phyloP scores from a whole-genome alignment of 2,888 invertebrate species.

The Parascotia fuliginaria region DNA sequence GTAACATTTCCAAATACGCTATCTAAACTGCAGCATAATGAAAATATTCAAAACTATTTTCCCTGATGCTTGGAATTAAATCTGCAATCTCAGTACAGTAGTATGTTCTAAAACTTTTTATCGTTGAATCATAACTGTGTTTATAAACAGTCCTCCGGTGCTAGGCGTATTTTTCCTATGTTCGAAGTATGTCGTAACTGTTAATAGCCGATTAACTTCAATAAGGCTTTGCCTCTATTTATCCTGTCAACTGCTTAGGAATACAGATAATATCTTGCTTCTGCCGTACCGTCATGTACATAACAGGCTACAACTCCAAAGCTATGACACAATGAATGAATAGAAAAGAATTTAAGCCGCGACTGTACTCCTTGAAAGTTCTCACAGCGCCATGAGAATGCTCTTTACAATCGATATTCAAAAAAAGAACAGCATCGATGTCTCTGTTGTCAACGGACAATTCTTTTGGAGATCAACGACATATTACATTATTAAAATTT shows the following conservation, averaged over 20 bases:
- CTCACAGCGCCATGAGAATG: constrained; percentile 83
- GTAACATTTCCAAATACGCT: too few species aligned
- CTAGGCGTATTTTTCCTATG: constrained; percentile 3
- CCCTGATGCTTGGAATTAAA: neutral
- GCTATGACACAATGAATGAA: constrained; percentile 70
- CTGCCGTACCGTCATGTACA: constrained; percentile 55
- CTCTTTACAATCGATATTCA: constrained; percentile 84
- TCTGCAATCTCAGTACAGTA: neutral
- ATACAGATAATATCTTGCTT: constrained; percentile 48
- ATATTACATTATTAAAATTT: constrained; percentile 27
- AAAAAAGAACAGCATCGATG: constrained; percentile 83
- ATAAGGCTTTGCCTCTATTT: constrained; percentile 54
- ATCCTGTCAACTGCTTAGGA: constrained; percentile 51
- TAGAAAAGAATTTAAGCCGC: constrained; percentile 74
- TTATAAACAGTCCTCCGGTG: neutral
- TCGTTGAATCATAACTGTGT: neutral
- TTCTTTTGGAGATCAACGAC: constrained; percentile 76
- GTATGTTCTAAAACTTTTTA: neutral
- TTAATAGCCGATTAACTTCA: constrained; percentile 51
- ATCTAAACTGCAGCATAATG: too few species aligned
- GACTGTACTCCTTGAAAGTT: constrained; percentile 74
- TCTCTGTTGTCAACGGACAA: constrained; percentile 85
- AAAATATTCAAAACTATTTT: too few species aligned
- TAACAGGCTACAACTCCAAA: constrained; percentile 50
- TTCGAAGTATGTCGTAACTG: constrained; percentile 36